Conservation (phyloP, 2,113 vertebrate genomes). For the Psittacula cyanocephala region DNA sequence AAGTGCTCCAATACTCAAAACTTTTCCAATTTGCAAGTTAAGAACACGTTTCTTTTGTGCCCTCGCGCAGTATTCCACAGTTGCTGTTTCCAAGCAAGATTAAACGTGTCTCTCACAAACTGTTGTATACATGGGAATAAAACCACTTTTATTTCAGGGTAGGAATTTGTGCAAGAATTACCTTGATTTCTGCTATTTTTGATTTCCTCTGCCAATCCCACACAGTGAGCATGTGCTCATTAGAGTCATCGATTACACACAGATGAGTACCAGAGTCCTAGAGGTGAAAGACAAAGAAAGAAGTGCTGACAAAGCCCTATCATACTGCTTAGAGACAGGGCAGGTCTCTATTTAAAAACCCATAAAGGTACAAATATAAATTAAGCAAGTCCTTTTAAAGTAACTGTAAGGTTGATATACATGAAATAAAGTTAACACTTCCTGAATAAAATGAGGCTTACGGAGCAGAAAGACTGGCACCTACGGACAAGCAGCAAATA, state of each 20-base stretch:
- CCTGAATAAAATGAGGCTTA: background rate
- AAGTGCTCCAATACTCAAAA: background rate
- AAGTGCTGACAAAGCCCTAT: background rate
- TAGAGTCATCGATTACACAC: conserved; percentile 94
- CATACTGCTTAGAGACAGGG: background rate
- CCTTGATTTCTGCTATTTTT: conserved; percentile 97
- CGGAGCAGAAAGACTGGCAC: background rate
- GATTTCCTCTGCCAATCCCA: conserved; percentile 97
- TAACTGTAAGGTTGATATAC: background rate
- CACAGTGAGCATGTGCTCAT: conserved; percentile 97
- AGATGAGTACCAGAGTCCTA: conserved; percentile 95
- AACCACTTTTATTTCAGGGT: background rate
- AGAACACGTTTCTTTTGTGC: background rate
- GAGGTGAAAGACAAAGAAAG: background rate
- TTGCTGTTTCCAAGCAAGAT: background rate
- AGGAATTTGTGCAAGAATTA: conserved; percentile 50
- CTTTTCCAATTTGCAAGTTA: background rate
- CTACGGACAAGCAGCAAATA: background rate
- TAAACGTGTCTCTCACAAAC: background rate
- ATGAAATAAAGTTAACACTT: background rate
- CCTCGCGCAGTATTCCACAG: background rate
- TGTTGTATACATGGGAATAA: background rate
- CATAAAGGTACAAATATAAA: background rate
- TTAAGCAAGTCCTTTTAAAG: background rate
- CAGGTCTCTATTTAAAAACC: background rate